Evolutionary conservation across 2,113 vertebrate genomes (phyloP), one percentile per base, ranked within the genome.

Genomic region (Hassar affinis): DNA sequence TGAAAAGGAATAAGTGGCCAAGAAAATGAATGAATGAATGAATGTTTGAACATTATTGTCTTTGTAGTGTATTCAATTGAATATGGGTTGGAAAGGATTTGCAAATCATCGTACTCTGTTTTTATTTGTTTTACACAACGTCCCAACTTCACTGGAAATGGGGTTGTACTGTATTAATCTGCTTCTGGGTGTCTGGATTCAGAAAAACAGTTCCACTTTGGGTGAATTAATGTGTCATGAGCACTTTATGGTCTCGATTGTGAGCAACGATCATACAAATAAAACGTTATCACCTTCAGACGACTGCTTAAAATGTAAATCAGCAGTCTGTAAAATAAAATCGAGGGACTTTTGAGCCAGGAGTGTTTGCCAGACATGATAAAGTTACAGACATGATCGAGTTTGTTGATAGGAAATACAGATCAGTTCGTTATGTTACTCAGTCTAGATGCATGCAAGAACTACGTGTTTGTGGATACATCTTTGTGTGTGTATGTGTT

Each of bases 201-300:
- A 52, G 27, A 61, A 72, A 68, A n/a, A 68, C 25, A 57, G 2
- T 45, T 66, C 14, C 51, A 42, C 33, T 22, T 69, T 25, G 49
- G n/a, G 15, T 84, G 61, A 71, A 42, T 45, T n/a, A 22, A n/a
- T 72, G 22, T 33, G 33, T 84, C 74, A 69, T 69, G 49, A 84
- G 82, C 82, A 69, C 75, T 84, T 84, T 78, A 84, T 33, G 12
- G 42, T 78, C 35, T 27, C 78, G 75, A 61, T 74, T 81, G 49
- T 59, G 42, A 62, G 30, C 12, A 33, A 27, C 20, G 33, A 68
- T 51, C 33, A 54, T 30, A 80, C 11, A 11, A 42, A 8, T 42
- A 22, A 5, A 9, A 62, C 4, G 4, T 68, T 54, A 56, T 35
- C 20, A 25, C 6, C 14, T 54, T 54, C 38, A 69, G 30, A 61